These are phyloP conservation scores for Epirrita christyi DNA, from an alignment of 2,888 invertebrate species.

Conservation along the genomic window DNA sequence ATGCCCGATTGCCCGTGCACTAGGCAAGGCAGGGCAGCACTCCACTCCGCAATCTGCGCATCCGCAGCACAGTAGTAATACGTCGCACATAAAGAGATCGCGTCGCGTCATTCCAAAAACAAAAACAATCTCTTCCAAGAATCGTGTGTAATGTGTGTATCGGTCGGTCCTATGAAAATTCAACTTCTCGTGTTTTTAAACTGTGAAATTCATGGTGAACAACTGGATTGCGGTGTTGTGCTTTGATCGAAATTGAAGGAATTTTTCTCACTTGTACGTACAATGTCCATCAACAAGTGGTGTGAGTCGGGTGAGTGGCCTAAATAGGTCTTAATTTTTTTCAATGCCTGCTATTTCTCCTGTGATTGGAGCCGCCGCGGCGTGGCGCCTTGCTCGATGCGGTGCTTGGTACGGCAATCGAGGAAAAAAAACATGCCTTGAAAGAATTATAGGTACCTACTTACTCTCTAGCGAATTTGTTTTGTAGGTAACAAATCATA, in stretches of 20 bases:
- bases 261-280: constrained; percentile 23
- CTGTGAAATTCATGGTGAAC: constrained; percentile 17
- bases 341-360: neutral
- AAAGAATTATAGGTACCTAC: no score
- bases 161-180: neutral
- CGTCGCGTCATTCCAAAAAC: neutral
- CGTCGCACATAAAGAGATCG: neutral
- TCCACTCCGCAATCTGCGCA: no score
- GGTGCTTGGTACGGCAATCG: neutral
- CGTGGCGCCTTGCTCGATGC: neutral
- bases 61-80: no score
- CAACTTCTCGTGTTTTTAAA: constrained; percentile 7
- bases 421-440: neutral
- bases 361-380: neutral
- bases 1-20: no score
- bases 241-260: constrained; percentile 18
- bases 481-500: no score
- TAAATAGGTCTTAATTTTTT: constrained; percentile 25
- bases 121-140: constrained; percentile 13
- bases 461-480: no score
- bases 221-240: constrained; percentile 36
- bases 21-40: no score
- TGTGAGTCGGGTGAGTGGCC: constrained; percentile 31
- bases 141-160: constrained; percentile 5
- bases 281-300: constrained; percentile 1